Conservation (phyloP, 2,113 vertebrate genomes). For the Ptyas mucosa region DNA sequence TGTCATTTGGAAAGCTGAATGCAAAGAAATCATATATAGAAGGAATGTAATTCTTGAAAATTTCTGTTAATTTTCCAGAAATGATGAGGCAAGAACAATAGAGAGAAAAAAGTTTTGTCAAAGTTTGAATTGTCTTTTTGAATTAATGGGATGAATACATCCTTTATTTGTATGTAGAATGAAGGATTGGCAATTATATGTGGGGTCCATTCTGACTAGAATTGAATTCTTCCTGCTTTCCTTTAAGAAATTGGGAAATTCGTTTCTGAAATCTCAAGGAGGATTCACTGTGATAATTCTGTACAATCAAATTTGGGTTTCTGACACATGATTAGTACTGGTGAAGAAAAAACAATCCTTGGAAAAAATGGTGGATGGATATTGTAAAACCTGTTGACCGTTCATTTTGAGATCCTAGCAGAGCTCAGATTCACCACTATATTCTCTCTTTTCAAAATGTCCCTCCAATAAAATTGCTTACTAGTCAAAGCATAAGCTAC, state of each 20-base stretch:
- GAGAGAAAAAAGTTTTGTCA: not conserved
- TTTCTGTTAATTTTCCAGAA: not conserved
- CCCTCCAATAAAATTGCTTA: not conserved
- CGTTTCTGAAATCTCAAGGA: slow-evolving; percentile 19
- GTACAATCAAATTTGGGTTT: not conserved
- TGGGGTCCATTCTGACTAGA: slow-evolving; percentile 23
- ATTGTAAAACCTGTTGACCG: not conserved
- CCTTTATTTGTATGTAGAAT: not conserved
- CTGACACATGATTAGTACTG: not conserved
- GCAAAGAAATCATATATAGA: not conserved
- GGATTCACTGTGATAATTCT: not conserved
- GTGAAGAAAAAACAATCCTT: not conserved
- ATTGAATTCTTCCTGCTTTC: not conserved
- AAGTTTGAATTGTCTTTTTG: not conserved
- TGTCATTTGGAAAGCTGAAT: slow-evolving; percentile 19
- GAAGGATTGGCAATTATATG: slow-evolving; percentile 18
- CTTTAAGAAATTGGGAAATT: not conserved
- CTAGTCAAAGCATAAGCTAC: not conserved
- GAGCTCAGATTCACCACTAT: not conserved
- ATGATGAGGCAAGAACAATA: not conserved
- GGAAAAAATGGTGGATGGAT: not conserved
- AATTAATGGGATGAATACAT: not conserved
- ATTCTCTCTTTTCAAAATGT: not conserved
- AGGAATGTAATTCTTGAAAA: not conserved
- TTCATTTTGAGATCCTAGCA: not conserved